These are phyloP conservation scores for Spilogale gracilis DNA, from an alignment of 2,113 vertebrate genomes.

Conservation along the genomic window DNA sequence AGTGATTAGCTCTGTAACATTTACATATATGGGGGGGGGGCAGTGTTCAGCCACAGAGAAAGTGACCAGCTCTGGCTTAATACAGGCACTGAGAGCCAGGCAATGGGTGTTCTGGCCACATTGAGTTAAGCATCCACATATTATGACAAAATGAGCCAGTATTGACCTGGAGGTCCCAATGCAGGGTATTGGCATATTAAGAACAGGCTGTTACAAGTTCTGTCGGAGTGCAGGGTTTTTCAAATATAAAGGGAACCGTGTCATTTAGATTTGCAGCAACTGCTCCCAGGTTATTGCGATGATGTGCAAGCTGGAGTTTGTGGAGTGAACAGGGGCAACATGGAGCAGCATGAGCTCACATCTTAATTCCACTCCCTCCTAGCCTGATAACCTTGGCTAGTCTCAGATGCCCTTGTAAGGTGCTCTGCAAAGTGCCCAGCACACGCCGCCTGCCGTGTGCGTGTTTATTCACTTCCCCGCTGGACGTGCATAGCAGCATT, in stretches of 20 bases:
- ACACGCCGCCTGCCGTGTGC: neutral
- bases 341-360: neutral
- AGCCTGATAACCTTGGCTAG: neutral
- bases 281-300: constrained; percentile 12
- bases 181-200: constrained; percentile 34
- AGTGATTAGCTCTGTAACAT: constrained; percentile 62
- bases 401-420: neutral
- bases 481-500: neutral
- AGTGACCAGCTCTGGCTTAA: constrained; percentile 49
- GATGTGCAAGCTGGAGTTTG: neutral
- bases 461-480: neutral
- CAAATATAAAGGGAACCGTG: constrained; percentile 44
- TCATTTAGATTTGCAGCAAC: constrained; percentile 28
- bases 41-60: constrained; percentile 3
- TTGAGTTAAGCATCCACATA: constrained; percentile 59
- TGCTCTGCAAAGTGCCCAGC: neutral
- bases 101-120: constrained; percentile 18
- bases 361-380: neutral
- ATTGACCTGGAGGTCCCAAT: constrained; percentile 60
- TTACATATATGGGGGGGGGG: neutral
- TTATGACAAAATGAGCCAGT: constrained; percentile 65
- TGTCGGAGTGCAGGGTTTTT: constrained; percentile 57
- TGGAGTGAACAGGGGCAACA: neutral
- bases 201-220: constrained; percentile 39
- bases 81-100: neutral